Evolutionary conservation across 2,888 invertebrate species (phyloP).

Genomic region (Phaonia tiefii): DNA sequence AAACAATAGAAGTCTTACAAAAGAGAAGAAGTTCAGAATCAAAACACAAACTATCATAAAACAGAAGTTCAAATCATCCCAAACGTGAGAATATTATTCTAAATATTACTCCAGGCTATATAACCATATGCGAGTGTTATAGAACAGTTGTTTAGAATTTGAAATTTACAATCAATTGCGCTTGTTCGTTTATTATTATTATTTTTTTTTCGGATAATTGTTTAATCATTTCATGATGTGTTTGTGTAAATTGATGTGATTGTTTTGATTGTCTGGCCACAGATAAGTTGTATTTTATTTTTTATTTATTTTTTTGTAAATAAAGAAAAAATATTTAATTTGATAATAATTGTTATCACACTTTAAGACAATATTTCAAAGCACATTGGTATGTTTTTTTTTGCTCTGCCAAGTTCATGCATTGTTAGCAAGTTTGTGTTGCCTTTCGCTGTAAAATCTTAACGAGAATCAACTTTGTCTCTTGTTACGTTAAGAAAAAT

Average conservation of each 20-base stretch:
- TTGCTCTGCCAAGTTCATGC: not conserved
- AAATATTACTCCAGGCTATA: slow-evolving; percentile 18
- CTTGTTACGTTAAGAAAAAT: slow-evolving; percentile 19
- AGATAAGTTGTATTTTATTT: slow-evolving; percentile 41
- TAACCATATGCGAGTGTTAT: not conserved
- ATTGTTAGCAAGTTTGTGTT: slow-evolving; percentile 16
- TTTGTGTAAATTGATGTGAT: slow-evolving; percentile 41
- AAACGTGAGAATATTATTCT: slow-evolving; percentile 46
- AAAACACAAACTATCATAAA: not conserved
- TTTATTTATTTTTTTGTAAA: no score
- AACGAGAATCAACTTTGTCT: not conserved
- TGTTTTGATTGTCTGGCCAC: slow-evolving; percentile 10
- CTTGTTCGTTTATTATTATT: no score
- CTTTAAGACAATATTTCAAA: slow-evolving; percentile 2
- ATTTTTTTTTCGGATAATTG: slow-evolving; percentile 53
- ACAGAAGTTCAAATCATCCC: not conserved
- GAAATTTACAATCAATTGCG: slow-evolving; percentile 41
- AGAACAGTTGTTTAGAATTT: not conserved
- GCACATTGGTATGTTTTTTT: not conserved
- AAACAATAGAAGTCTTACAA: slow-evolving; percentile 9
- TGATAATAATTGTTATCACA: slow-evolving; percentile 49
- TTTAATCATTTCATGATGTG: slow-evolving; percentile 47
- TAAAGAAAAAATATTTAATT: slow-evolving; percentile 38
- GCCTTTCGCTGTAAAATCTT: not conserved
- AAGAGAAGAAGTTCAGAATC: slow-evolving; percentile 16